phyloP scores from a whole-genome alignment of 2,888 invertebrate species.

The Chymomyza procnemis region DNA sequence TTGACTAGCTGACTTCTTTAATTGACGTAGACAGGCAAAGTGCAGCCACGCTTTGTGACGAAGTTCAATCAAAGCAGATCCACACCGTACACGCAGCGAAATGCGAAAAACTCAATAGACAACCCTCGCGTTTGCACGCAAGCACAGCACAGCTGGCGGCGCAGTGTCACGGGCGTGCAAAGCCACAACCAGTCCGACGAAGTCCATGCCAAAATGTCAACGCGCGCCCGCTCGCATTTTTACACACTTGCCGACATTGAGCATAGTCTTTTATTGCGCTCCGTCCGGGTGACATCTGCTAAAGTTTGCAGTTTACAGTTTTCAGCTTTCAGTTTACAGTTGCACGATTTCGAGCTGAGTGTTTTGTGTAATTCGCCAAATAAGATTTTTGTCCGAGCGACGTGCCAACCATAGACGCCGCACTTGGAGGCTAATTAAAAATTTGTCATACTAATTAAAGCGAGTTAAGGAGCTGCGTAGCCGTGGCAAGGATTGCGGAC shows the following conservation, averaged over 20 bases:
- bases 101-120: not conserved
- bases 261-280: constrained; percentile 64
- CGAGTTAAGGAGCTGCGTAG: not conserved
- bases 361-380: constrained; percentile 57
- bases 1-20: too few relatives aligned
- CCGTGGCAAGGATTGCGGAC: constrained; percentile 18
- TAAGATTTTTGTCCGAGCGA: constrained; percentile 55
- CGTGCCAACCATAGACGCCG: constrained; percentile 38
- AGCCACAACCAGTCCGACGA: constrained; percentile 50
- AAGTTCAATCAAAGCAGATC: too few relatives aligned
- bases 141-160: not conserved
- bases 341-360: constrained; percentile 24
- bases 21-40: too few relatives aligned
- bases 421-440: constrained; percentile 68
- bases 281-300: constrained; percentile 57
- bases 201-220: constrained; percentile 57
- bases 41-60: too few relatives aligned
- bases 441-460: constrained; percentile 71
- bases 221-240: constrained; percentile 51
- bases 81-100: too few relatives aligned
- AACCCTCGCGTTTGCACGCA: not conserved
- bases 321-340: not conserved
- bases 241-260: constrained; percentile 67
- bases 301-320: constrained; percentile 44
- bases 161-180: constrained; percentile 31